Evolutionary conservation across 2,113 vertebrate genomes (phyloP).

Genomic region (Thamnophis sirtalis): DNA sequence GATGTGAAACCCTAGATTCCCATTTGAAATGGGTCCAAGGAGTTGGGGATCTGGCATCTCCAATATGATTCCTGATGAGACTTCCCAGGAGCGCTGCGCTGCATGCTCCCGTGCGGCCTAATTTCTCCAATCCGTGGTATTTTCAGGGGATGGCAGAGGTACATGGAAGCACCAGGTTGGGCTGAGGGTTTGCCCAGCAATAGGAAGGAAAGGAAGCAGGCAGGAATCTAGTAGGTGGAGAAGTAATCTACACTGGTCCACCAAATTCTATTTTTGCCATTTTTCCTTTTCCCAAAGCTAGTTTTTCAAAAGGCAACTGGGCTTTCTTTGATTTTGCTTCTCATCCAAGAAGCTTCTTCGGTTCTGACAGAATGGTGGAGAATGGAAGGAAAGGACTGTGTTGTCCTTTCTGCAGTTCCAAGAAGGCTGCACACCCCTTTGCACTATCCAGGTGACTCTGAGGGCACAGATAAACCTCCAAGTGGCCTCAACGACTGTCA

Average conservation of each 20-base stretch:
- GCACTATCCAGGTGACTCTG: background rate
- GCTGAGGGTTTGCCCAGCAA: background rate
- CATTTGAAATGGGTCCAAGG: background rate
- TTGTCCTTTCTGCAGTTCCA: background rate
- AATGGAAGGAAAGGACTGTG: background rate
- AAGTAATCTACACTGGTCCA: background rate
- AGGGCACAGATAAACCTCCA: background rate
- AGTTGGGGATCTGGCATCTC: background rate
- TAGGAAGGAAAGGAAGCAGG: background rate
- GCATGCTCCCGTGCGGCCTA: rapidly evolving
- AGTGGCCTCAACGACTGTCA: background rate
- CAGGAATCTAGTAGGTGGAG: background rate
- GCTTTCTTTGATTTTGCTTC: background rate
- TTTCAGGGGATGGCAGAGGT: background rate
- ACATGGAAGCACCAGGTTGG: background rate
- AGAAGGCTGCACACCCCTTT: background rate
- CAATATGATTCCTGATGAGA: background rate
- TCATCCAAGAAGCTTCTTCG: background rate
- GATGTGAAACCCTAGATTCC: background rate
- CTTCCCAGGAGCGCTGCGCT: rapidly evolving
- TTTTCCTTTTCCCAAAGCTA: background rate
- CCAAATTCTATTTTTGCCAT: background rate
- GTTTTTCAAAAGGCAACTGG: background rate
- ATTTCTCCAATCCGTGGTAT: too few species aligned
- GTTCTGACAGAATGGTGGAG: background rate